These are phyloP conservation scores for Drosophila paranaensis DNA, from an alignment of 2,888 invertebrate genomes.

Conservation along the genomic window DNA sequence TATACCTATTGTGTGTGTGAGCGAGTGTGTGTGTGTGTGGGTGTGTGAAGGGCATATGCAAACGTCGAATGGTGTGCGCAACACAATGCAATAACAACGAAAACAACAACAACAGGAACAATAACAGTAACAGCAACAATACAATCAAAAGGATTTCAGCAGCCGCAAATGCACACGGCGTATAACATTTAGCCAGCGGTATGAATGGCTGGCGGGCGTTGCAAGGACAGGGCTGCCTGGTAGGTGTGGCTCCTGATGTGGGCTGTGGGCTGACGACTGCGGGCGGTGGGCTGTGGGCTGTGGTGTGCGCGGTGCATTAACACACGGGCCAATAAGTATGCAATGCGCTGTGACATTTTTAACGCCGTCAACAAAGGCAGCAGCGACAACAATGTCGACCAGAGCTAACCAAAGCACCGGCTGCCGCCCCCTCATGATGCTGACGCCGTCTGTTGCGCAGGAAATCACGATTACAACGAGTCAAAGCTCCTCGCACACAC, in stretches of 20 bases:
- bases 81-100: constrained; percentile 46
- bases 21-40: constrained; percentile 23
- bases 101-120: constrained; percentile 19
- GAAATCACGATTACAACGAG: constrained; percentile 77
- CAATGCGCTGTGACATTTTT: constrained; percentile 81
- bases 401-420: constrained; percentile 45
- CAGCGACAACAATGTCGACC: constrained; percentile 44
- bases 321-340: constrained; percentile 81
- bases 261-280: constrained; percentile 8
- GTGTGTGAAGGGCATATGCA: constrained; percentile 37
- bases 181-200: constrained; percentile 74
- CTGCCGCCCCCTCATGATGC: constrained; percentile 32
- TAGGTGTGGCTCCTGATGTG: constrained; percentile 3
- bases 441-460: constrained; percentile 66
- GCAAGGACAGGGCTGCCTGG: constrained; percentile 16
- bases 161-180: constrained; percentile 74
- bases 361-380: constrained; percentile 70
- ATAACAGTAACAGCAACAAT: constrained; percentile 58
- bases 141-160: constrained; percentile 65
- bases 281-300: constrained; percentile 10
- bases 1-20: constrained; percentile 15
- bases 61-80: constrained; percentile 57
- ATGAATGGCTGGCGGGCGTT: constrained; percentile 36
- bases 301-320: constrained; percentile 65
- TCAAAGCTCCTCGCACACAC: constrained; percentile 43